Conservation (phyloP, 2,797 vertebrate species). For the Halcyon smyrnensis region DNA sequence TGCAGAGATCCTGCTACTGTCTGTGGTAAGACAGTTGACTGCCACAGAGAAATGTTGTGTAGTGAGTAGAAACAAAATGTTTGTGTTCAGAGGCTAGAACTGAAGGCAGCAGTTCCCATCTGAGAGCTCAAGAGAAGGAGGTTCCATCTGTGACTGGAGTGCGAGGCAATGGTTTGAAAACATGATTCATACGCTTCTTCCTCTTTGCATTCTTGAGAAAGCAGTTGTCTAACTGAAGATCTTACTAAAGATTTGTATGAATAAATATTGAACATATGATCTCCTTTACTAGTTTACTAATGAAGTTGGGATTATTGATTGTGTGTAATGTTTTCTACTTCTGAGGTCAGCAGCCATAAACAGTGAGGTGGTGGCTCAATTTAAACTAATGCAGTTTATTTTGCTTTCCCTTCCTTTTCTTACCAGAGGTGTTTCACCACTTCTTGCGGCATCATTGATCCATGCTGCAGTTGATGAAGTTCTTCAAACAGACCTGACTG, state of each 20-base stretch:
- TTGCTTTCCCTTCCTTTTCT: constrained; percentile 12
- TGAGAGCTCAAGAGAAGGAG: neutral
- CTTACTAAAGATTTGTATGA: neutral
- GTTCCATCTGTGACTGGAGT: neutral
- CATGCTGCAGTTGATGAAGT: constrained; percentile 82
- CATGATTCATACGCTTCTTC: constrained; percentile 23
- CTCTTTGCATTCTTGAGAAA: constrained; percentile 10
- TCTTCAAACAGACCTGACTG: constrained; percentile 83
- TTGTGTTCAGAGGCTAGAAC: neutral
- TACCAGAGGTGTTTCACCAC: constrained; percentile 78
- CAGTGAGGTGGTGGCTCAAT: neutral
- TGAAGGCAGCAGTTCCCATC: constrained; percentile 11
- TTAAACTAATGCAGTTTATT: neutral
- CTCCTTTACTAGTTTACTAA: constrained; percentile 27
- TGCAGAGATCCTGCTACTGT: neutral
- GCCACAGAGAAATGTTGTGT: neutral
- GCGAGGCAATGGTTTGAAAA: constrained; percentile 54
- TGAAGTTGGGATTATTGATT: neutral
- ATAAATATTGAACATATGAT: constrained; percentile 46
- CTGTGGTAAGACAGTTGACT: neutral
- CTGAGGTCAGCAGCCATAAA: neutral
- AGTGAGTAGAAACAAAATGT: neutral
- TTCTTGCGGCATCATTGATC: constrained; percentile 81
- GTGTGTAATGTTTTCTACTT: neutral
- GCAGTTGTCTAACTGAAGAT: constrained; percentile 14